Evolutionary conservation across 2,888 invertebrate species (phyloP).

Genomic region (Ectemnius cavifrons): DNA sequence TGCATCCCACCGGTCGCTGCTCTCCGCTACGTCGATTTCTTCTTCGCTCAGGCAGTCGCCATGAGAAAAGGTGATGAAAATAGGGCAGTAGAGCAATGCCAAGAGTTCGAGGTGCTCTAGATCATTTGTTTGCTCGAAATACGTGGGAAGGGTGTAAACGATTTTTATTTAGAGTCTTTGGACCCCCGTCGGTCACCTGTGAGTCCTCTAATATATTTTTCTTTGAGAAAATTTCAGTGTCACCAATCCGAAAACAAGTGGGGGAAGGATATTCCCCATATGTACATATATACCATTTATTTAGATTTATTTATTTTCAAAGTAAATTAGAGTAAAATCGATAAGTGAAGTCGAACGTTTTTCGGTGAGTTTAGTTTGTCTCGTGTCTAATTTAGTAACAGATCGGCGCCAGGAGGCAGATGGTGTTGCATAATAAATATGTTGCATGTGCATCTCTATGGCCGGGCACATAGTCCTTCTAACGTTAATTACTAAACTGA

Average conservation of each 20-base stretch:
- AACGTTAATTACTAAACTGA: no score
- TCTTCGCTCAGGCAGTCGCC: slow-evolving; percentile 1
- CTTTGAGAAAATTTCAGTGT: no score
- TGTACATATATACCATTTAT: no score
- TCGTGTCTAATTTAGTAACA: slow-evolving; percentile 4
- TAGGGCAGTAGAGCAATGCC: slow-evolving; percentile 66
- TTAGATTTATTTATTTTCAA: no score
- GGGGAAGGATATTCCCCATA: no score
- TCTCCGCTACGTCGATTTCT: slow-evolving; percentile 19
- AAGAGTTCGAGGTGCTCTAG: slow-evolving; percentile 57
- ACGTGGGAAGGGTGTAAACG: slow-evolving; percentile 37
- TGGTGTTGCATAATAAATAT: slow-evolving; percentile 11
- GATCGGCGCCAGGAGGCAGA: slow-evolving; percentile 5
- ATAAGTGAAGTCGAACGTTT: background rate
- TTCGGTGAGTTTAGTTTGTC: background rate
- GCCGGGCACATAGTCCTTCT: no score
- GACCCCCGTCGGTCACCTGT: no score
- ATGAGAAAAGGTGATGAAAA: slow-evolving; percentile 59
- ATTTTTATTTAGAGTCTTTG: slow-evolving; percentile 41
- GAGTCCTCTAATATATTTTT: no score
- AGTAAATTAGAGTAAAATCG: no score
- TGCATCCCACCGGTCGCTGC: slow-evolving; percentile 14
- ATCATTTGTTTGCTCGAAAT: slow-evolving; percentile 59
- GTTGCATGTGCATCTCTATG: background rate
- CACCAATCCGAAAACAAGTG: no score